Evolutionary conservation across 2,113 vertebrate species (phyloP).

Genomic region (Strix uralensis): DNA sequence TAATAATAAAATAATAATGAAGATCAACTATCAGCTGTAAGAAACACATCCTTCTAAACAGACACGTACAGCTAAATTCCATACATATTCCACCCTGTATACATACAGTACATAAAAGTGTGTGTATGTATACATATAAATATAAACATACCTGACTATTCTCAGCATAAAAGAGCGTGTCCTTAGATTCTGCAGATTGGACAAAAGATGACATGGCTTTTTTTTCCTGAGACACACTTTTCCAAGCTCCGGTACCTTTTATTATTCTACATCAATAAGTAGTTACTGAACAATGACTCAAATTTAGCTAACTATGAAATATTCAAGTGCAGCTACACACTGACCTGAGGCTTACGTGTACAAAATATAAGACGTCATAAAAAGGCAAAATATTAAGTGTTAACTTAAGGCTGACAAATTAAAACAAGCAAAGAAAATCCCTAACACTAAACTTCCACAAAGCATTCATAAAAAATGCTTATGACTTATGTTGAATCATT

Average conservation of each 20-base stretch:
- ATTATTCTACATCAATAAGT: neutral
- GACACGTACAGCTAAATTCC: neutral
- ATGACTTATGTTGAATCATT: neutral
- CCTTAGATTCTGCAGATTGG: neutral
- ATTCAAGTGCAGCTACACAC: neutral
- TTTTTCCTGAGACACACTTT: neutral
- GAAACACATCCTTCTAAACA: neutral
- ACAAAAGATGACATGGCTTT: neutral
- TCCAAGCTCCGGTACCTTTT: neutral
- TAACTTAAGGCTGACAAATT: neutral
- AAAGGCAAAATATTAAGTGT: neutral
- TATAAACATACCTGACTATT: neutral
- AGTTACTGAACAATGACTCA: neutral
- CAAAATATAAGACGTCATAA: neutral
- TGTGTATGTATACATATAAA: fast-evolving
- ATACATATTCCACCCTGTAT: neutral
- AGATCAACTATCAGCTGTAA: neutral
- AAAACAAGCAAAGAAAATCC: neutral
- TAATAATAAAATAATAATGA: neutral
- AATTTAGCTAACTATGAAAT: neutral
- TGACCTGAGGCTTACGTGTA: neutral
- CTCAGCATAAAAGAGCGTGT: neutral
- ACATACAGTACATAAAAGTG: neutral
- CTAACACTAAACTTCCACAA: neutral
- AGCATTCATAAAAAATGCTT: neutral